Percentiles rank a stretch among this genome's conserved stretches.
phyloP scores from a whole-genome alignment of 2,888 invertebrate genomes.

The Bugula neritina region DNA sequence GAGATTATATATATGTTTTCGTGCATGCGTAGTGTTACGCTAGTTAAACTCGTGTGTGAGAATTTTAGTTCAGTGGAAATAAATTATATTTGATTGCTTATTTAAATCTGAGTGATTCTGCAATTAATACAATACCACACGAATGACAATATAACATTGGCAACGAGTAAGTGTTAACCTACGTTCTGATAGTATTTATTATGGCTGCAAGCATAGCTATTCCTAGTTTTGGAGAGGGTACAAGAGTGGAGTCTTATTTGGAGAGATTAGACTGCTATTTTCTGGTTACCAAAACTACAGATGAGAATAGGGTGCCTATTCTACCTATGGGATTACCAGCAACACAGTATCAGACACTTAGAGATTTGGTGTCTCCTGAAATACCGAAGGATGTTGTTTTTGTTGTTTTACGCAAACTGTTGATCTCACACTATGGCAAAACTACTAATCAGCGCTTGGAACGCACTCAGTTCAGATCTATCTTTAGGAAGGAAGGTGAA shows the following conservation, averaged over 20 bases:
- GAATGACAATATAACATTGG: too few species aligned
- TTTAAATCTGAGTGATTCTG: too few species aligned
- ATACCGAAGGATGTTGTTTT: neutral
- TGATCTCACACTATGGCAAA: too few species aligned
- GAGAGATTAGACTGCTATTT: neutral
- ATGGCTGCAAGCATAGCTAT: neutral
- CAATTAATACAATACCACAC: too few species aligned
- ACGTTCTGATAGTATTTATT: too few species aligned
- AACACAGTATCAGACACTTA: neutral
- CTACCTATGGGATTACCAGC: neutral
- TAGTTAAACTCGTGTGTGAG: too few species aligned
- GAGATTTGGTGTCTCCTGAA: neutral
- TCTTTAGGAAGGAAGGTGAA: neutral
- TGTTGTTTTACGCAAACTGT: neutral
- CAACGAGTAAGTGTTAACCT: too few species aligned
- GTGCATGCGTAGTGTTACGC: too few species aligned
- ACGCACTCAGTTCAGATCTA: neutral
- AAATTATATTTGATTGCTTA: too few species aligned
- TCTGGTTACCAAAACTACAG: too few species aligned
- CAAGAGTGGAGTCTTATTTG: neutral
- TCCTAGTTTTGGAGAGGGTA: neutral
- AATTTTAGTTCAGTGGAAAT: too few species aligned
- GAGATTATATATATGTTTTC: too few species aligned
- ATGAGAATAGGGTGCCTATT: neutral
- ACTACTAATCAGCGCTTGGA: conserved; percentile 5